Base-by-base conservation (phyloP, 1,140 invertebrate species). In the Nixonia krombeini region DNA sequence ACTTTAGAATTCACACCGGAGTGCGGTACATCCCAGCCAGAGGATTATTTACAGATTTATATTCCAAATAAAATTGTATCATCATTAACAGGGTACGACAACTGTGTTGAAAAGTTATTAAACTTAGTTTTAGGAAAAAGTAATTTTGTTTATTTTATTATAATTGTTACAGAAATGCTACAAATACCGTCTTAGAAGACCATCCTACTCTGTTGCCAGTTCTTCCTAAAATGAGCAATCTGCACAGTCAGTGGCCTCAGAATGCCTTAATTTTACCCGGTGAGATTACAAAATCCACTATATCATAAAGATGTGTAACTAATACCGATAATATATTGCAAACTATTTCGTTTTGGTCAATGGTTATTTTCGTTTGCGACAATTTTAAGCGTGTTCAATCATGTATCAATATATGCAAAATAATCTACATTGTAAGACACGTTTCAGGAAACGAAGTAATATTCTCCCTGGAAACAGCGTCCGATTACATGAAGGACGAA, bases 401-500 rank as follows among this genome's bases (percentile, higher is more conserved):
- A n/a, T n/a, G n/a, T n/a, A n/a, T n/a, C n/a, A n/a, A n/a, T n/a
- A n/a, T n/a, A n/a, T n/a, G 21, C 2, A 6, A 6, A 21, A 21
- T 21, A 6, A 21, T 3, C 6, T 21, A 6, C 6, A 21, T 3
- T 21, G 6, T 21, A 6, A 57, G 8, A 13, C 8, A 46, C 23
- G 46, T 72, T 72, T 58, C 73, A 84, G 96, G 96, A 13, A 96
- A 97, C 82, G 94, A 97, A 86, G 91, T 98, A 0, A 89, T 97
- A 66, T 97, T 99, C 80, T 97, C 95, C 0, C 76, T 99, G 74
- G 96, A 98, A 85, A 98, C 96, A 0, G 95, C 96, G 0, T 95
- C 96, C 0, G 93, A 98, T 84, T 98, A 98, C 84, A 90, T 97
- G 55, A 95, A 95, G 78, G 95, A 97, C 86, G 96, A 97, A 42